Base-by-base conservation (phyloP, 2,888 invertebrate genomes). In the Aphidoletes aphidimyza region DNA sequence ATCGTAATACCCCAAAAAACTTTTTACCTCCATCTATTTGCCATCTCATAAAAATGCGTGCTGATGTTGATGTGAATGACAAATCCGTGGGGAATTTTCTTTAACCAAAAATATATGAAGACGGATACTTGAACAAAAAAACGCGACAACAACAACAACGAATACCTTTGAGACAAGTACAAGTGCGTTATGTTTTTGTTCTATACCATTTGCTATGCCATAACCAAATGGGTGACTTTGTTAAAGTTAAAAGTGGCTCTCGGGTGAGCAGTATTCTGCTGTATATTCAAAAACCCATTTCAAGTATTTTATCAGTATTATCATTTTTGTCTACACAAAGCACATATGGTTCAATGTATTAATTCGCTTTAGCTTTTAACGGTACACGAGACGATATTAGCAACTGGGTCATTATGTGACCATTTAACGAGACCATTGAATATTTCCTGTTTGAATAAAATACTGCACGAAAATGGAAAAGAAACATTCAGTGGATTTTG, bases 71-170 rank as follows among this genome's bases (percentile, higher is more conserved):
- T 37, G 22, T 81, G n/a, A 81, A 19, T 36, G 81, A 81, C 81
- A 81, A 81, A 81, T 37, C 81, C n/a, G 36, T 22, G 1, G 81
- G 81, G 81, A 81, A 81, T 81, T 81, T 69, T 30, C 69, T 69
- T 69, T 30, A 11, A 69, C 69, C 14, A 30, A 69, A 54, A 54
- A 54, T 11, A 54, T 54, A 54, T n/a, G n/a, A 54, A 30, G 69
- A n/a, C 69, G 34, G n/a, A 30, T 69, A 30, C 17, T 69, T 30
- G 30, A 34, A 30, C 26, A 69, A 69, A 69, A 69, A 30, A 6
- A 9, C 69, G 30, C 49, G n/a, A n/a, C n/a, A n/a, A 49, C 49
- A 42, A 6, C 6, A 6, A 17, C 26, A 11, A 17, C 5, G 54
- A 54, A 54, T 30, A 69, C 69, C 69, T 69, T 69, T 69, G 69